These are phyloP conservation scores for Kryptolebias marmoratus DNA, from an alignment of 2,113 vertebrate genomes.

Conservation along the genomic window DNA sequence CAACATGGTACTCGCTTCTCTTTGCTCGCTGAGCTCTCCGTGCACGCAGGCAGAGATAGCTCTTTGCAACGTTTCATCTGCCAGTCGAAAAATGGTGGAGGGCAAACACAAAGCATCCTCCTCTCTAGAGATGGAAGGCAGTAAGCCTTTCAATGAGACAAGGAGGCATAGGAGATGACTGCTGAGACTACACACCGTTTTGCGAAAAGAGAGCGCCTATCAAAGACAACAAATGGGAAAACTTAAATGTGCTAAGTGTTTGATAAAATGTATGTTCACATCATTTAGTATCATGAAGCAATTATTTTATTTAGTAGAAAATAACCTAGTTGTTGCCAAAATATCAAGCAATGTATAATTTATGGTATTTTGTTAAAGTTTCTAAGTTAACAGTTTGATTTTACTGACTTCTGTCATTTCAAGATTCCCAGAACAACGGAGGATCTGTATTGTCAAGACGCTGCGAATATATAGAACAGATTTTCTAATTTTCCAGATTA, in stretches of 20 bases:
- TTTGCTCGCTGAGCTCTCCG: conserved; percentile 27
- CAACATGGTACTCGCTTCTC: conserved; percentile 27
- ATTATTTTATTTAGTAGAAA: too few relatives aligned
- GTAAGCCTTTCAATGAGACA: conserved; percentile 53
- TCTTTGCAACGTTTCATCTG: conserved; percentile 63
- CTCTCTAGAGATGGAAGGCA: conserved; percentile 58
- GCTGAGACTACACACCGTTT: conserved; percentile 49
- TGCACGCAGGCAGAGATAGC: conserved; percentile 29
- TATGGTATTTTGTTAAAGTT: too few relatives aligned
- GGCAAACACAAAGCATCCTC: conserved; percentile 47
- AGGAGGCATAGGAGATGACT: conserved; percentile 13
- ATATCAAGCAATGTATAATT: too few relatives aligned
- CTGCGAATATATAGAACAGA: too few relatives aligned
- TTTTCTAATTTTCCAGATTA: too few relatives aligned
- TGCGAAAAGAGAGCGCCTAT: conserved; percentile 35
- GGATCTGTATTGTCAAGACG: too few relatives aligned
- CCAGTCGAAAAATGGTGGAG: conserved; percentile 61
- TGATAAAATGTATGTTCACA: conserved; percentile 39
- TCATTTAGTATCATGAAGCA: conserved; percentile 26
- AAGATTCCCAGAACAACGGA: too few relatives aligned
- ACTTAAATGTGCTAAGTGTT: conserved; percentile 31
- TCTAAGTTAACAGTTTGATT: too few relatives aligned
- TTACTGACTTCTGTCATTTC: too few relatives aligned
- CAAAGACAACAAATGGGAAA: conserved; percentile 30
- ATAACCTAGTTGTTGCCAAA: too few relatives aligned